These are phyloP conservation scores for Corythornis cristatus DNA, from an alignment of 2,113 vertebrate species.

Conservation along the genomic window DNA sequence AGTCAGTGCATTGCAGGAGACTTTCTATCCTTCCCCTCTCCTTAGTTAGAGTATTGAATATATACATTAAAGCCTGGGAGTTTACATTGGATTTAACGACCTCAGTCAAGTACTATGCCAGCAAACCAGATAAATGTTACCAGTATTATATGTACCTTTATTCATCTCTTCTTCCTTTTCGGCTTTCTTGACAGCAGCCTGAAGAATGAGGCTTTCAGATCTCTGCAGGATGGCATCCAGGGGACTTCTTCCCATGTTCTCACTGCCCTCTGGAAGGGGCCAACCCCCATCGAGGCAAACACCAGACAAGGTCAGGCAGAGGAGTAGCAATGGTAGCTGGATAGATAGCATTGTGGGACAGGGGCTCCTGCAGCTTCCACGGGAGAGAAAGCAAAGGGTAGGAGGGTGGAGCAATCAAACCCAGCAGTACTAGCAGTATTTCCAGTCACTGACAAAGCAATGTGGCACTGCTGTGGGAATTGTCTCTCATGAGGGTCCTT, in stretches of 20 bases:
- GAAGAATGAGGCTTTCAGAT: constrained; percentile 78
- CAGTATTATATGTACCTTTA: constrained; percentile 73
- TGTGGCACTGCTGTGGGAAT: background rate
- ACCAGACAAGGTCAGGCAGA: constrained; percentile 72
- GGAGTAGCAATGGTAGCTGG: constrained; percentile 75
- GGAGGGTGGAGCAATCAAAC: background rate
- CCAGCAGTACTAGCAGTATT: background rate
- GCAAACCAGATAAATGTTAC: background rate
- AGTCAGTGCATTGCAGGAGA: background rate
- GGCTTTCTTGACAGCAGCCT: constrained; percentile 78
- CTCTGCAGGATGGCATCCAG: constrained; percentile 78
- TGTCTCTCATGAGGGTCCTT: background rate
- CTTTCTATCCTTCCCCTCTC: background rate
- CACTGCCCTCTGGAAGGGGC: constrained; percentile 58
- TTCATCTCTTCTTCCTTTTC: constrained; percentile 73
- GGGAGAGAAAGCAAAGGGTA: background rate
- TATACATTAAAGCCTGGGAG: background rate
- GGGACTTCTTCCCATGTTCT: constrained; percentile 56
- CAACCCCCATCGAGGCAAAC: constrained; percentile 70
- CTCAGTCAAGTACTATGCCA: background rate
- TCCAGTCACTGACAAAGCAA: background rate
- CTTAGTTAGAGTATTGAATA: background rate
- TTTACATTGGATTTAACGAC: background rate
- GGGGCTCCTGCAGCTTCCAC: constrained; percentile 13
- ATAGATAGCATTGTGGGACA: constrained; percentile 75